Percentiles rank a stretch among this genome's conserved stretches.
Evolutionary conservation across 1,140 invertebrate species (phyloP).

Genomic region (Lucilia sericata): DNA sequence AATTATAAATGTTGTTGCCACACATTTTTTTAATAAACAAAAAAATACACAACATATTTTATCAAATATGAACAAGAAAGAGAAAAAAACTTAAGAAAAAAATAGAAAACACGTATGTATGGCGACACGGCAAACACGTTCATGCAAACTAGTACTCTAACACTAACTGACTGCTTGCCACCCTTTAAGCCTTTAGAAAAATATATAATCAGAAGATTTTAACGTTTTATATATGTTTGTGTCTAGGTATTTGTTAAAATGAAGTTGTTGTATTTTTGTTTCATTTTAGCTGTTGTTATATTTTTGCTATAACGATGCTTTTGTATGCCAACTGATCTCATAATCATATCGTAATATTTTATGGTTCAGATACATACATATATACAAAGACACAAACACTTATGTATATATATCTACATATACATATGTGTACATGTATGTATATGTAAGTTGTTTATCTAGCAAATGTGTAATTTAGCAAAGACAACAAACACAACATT

Average conservation of each 20-base stretch:
- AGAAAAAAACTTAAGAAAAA: not conserved
- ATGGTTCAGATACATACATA: not conserved
- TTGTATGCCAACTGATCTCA: slow-evolving; percentile 41
- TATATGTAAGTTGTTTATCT: no score
- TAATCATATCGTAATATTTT: slow-evolving; percentile 41
- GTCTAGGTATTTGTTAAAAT: not conserved
- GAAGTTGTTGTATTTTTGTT: not conserved
- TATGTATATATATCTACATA: not conserved
- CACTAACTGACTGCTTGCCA: not conserved
- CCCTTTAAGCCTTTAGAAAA: not conserved
- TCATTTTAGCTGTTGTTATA: not conserved
- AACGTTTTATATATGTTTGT: not conserved
- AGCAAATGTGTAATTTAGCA: slow-evolving; percentile 16
- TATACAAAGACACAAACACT: not conserved
- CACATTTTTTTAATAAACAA: not conserved
- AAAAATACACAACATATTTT: not conserved
- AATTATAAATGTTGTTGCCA: not conserved
- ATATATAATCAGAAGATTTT: not conserved
- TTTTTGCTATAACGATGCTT: not conserved
- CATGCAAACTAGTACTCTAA: not conserved
- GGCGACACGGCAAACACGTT: not conserved
- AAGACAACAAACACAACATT: slow-evolving; percentile 19
- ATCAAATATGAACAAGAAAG: not conserved
- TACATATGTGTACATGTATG: not conserved
- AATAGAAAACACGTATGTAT: not conserved